These are phyloP conservation scores for Morbakka virulenta DNA, from an alignment of 30 jellyfish, hydroid and myxozoan genomes.

Conservation along the genomic window DNA sequence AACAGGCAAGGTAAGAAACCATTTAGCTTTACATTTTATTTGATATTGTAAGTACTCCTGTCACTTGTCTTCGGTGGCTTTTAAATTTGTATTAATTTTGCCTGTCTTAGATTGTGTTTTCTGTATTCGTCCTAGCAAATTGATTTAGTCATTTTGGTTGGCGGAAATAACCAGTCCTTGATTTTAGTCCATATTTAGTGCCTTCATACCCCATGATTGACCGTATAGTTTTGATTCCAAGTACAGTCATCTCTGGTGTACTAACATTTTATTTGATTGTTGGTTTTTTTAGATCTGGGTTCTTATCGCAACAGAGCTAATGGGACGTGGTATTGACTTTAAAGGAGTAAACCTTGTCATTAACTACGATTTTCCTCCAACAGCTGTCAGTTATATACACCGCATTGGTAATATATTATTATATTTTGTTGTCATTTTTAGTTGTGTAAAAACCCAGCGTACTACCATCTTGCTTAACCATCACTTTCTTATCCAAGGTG, in stretches of 20 bases:
- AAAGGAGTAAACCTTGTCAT: constrained; percentile 92
- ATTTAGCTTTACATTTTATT: not conserved
- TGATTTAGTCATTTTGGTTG: too few species aligned
- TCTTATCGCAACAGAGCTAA: constrained; percentile 91
- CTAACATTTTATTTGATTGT: not conserved
- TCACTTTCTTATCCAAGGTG: too few species aligned
- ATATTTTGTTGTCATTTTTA: not conserved
- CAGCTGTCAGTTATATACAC: constrained; percentile 96
- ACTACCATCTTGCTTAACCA: too few species aligned
- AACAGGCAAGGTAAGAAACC: constrained; percentile 75
- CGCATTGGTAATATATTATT: constrained; percentile 74
- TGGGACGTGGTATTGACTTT: constrained; percentile 98
- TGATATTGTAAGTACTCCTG: not conserved
- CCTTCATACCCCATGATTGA: too few species aligned
- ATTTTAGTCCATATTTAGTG: too few species aligned
- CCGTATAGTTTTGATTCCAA: too few species aligned
- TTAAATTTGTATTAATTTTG: not conserved
- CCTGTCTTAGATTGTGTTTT: not conserved
- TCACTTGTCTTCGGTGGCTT: not conserved
- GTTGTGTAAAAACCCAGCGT: not conserved
- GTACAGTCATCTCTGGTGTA: too few species aligned
- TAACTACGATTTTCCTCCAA: constrained; percentile 89
- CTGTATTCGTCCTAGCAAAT: not conserved
- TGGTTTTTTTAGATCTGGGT: constrained; percentile 74
- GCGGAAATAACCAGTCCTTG: too few species aligned